phyloP scores from a whole-genome alignment of 2,113 vertebrate genomes.

The Damaliscus lunatus region DNA sequence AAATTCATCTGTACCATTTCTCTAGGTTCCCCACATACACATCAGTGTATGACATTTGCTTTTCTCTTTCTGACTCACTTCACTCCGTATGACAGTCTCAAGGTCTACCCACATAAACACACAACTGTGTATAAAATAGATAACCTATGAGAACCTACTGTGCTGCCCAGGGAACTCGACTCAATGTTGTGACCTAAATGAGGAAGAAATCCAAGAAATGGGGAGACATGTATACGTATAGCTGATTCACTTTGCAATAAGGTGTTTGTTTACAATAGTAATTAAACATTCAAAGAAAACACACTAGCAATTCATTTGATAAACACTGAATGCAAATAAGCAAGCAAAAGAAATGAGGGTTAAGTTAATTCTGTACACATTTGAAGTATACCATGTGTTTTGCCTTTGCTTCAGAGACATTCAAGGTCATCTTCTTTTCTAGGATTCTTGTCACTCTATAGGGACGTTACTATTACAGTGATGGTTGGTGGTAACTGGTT shows the following conservation, averaged over 20 bases:
- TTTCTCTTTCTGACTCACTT: not conserved
- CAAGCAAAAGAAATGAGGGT: slow-evolving; percentile 36
- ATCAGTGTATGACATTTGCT: not conserved
- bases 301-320: slow-evolving; percentile 51
- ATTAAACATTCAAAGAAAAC: slow-evolving; percentile 65
- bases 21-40: not conserved
- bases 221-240: not conserved
- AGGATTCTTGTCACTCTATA: not conserved
- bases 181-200: not conserved
- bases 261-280: slow-evolving; percentile 60
- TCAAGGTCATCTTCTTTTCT: not conserved
- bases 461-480: not conserved
- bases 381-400: slow-evolving; percentile 16
- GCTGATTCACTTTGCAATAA: slow-evolving; percentile 23
- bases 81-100: not conserved
- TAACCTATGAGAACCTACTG: not conserved
- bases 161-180: not conserved
- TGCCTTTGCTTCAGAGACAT: slow-evolving; percentile 16
- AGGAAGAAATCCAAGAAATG: not conserved
- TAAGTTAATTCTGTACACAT: slow-evolving; percentile 24
- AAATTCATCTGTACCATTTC: not conserved
- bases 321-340: slow-evolving; percentile 50
- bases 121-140: not conserved
- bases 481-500: not conserved
- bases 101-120: not conserved